phyloP scores from a whole-genome alignment of 2,888 invertebrate species.

The Elysia crispata region DNA sequence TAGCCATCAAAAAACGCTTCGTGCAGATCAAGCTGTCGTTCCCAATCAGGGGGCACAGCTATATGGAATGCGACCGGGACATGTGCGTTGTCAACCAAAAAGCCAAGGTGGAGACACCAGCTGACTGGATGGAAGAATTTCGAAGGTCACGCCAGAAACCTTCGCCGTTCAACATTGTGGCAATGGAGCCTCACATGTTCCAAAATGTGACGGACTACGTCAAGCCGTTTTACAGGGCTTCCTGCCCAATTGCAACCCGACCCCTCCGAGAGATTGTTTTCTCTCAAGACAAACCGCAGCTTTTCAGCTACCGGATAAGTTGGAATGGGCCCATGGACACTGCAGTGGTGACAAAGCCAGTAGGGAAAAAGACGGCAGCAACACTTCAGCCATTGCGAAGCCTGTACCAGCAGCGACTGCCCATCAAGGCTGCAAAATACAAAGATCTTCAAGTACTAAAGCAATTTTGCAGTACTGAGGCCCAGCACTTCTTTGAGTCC shows the following conservation, averaged over 20 bases:
- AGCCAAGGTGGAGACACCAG: not conserved
- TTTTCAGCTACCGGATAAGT: not conserved
- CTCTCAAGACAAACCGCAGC: not conserved
- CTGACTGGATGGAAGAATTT: not conserved
- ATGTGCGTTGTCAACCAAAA: not conserved
- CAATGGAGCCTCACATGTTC: not conserved
- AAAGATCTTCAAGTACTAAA: not conserved
- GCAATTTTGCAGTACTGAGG: not conserved
- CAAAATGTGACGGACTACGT: not conserved
- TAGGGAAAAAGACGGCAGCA: not conserved
- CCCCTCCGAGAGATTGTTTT: not conserved
- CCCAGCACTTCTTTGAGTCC: too few relatives aligned
- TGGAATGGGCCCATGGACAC: conserved; percentile 15
- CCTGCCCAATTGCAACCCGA: not conserved
- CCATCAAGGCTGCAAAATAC: not conserved
- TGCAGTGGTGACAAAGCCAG: not conserved
- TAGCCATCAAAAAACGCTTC: not conserved
- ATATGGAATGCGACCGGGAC: conserved; percentile 29
- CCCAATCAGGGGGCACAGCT: conserved; percentile 11
- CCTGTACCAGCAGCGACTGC: not conserved
- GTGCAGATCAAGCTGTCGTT: not conserved
- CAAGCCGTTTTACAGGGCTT: not conserved
- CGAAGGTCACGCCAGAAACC: not conserved
- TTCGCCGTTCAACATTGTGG: not conserved
- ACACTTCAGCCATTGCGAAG: not conserved